These are phyloP conservation scores for Acrobasis suavella DNA, from an alignment of 2,888 invertebrate genomes.

Conservation along the genomic window DNA sequence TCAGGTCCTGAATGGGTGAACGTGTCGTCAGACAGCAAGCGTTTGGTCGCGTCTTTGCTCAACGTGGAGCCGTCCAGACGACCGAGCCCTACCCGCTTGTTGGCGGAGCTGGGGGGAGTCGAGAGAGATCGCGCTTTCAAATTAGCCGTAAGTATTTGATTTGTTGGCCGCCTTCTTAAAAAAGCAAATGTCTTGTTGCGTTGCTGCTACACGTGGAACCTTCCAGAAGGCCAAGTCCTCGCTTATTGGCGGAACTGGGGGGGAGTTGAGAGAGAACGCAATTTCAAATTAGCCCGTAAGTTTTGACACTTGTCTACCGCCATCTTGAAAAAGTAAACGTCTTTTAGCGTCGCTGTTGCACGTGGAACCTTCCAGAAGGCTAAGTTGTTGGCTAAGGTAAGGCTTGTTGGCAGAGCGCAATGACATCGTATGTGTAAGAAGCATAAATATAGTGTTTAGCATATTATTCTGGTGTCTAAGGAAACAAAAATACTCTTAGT, in stretches of 20 bases:
- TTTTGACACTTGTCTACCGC: conserved; percentile 22
- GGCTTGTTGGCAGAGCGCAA: conserved; percentile 81
- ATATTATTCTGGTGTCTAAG: too few species aligned
- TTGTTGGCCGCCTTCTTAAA: too few species aligned
- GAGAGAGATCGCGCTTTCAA: conserved; percentile 49
- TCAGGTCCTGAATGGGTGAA: conserved; percentile 84
- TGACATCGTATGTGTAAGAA: too few species aligned
- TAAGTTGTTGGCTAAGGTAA: conserved; percentile 89
- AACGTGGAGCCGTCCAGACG: conserved; percentile 89
- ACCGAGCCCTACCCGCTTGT: conserved; percentile 85
- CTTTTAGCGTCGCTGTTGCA: conserved; percentile 89
- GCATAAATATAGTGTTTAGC: too few species aligned
- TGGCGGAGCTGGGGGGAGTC: conserved; percentile 64
- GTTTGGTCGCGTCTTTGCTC: conserved; percentile 88
- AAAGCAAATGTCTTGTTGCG: conserved; percentile 88
- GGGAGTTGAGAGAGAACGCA: conserved; percentile 38
- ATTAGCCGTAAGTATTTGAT: conserved; percentile 51
- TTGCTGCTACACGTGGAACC: conserved; percentile 92
- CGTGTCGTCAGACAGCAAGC: conserved; percentile 89
- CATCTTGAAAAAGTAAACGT: conserved; percentile 82
- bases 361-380: conserved; percentile 88
- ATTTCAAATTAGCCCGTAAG: conserved; percentile 61
- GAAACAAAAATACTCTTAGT: too few species aligned
- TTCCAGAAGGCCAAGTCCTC: conserved; percentile 86
- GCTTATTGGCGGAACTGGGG: conserved; percentile 82